Percentiles rank a stretch among this genome's conserved stretches.
Conservation (phyloP, 37 sponge, comb jelly and placozoan species). For the Mnemiopsis leidyi region DNA sequence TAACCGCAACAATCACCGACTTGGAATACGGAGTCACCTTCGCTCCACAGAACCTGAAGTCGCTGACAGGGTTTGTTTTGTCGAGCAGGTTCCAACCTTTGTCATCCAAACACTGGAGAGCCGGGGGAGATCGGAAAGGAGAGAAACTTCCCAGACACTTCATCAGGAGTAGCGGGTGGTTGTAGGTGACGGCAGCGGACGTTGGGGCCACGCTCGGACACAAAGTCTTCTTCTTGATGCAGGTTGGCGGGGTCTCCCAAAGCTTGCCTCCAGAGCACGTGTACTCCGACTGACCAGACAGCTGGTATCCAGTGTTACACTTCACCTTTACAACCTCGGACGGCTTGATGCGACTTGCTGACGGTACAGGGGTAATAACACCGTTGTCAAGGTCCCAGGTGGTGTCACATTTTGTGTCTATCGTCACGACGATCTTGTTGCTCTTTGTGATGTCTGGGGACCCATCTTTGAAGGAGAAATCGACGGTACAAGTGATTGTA, state of each 20-base stretch:
- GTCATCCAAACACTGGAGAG: neutral
- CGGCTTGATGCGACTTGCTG: neutral
- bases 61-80: neutral
- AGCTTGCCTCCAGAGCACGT: neutral
- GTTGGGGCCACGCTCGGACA: constrained; percentile 1
- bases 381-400: neutral
- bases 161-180: neutral
- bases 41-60: constrained; percentile 6
- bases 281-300: neutral
- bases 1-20: neutral
- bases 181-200: neutral
- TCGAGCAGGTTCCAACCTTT: neutral
- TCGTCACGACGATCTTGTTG: neutral
- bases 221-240: neutral
- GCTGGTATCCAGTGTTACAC: constrained; percentile 45
- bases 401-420: constrained; percentile 37
- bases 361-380: neutral
- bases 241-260: neutral
- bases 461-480: neutral
- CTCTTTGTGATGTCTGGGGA: neutral
- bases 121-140: neutral
- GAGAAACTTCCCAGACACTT: neutral
- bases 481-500: constrained; percentile 17
- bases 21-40: neutral
- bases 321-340: neutral